phyloP scores from a whole-genome alignment of 1,140 invertebrate genomes.

The Lucilia cuprina region DNA sequence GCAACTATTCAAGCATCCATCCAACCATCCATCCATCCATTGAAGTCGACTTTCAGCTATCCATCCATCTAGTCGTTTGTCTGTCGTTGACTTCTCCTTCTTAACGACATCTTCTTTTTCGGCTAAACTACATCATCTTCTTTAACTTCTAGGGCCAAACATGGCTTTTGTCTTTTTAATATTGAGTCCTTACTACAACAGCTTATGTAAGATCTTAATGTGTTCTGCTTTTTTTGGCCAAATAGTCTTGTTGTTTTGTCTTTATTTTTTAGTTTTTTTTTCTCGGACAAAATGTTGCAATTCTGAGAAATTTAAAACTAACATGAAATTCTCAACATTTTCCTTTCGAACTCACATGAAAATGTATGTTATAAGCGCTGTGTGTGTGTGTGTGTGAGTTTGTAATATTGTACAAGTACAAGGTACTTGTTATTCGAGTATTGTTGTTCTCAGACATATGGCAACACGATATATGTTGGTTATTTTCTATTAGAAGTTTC shows the following conservation, averaged over 20 bases:
- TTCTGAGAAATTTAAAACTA: background rate
- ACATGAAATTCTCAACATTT: background rate
- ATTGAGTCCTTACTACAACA: background rate
- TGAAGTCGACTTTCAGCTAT: too few relatives aligned
- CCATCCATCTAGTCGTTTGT: background rate
- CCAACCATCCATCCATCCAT: background rate
- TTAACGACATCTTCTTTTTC: background rate
- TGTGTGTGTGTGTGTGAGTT: background rate
- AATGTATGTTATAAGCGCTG: background rate
- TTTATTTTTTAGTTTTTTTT: background rate
- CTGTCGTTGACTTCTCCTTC: background rate
- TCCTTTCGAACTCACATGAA: background rate
- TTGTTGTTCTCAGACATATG: constrained; percentile 7
- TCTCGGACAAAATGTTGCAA: background rate
- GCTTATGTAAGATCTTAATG: background rate
- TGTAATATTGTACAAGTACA: background rate
- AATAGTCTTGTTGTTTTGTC: background rate
- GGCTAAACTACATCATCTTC: background rate
- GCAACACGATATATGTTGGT: background rate
- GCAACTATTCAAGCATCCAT: background rate
- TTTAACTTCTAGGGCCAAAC: background rate
- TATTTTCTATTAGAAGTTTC: background rate
- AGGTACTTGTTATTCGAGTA: background rate
- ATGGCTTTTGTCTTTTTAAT: background rate
- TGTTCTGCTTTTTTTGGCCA: constrained; percentile 13